A percentile compares a stretch with the other conserved stretches of the same genome.
Conservation (phyloP, 2,113 vertebrate species). For the Nettapus auritus region DNA sequence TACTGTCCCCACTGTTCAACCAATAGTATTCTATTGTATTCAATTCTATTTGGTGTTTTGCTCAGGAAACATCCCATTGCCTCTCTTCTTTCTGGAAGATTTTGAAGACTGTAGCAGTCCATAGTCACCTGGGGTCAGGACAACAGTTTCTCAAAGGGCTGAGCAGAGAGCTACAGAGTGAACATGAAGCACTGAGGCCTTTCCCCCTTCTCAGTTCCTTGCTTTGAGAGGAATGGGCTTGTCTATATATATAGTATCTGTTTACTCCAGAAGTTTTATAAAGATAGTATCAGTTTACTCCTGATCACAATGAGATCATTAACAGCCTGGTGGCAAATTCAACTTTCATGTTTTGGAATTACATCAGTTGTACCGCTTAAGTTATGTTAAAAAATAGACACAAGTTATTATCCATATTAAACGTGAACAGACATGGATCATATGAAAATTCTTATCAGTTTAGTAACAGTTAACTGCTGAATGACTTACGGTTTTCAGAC, state of each 20-base stretch:
- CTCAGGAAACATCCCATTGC: neutral
- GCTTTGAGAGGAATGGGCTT: neutral
- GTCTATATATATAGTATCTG: neutral
- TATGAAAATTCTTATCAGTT: neutral
- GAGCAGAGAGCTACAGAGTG: neutral
- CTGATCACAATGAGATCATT: neutral
- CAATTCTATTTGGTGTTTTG: neutral
- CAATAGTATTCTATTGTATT: too few species aligned
- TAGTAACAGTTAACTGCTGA: neutral
- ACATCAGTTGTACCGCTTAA: neutral
- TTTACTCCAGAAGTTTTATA: neutral
- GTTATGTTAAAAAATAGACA: neutral
- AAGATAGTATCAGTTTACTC: neutral
- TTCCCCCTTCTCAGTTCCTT: neutral
- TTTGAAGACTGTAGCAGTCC: neutral
- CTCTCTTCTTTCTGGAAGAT: neutral
- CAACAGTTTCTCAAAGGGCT: neutral
- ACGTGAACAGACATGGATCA: neutral
- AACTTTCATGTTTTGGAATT: neutral
- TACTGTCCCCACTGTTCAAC: neutral
- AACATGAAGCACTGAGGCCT: neutral
- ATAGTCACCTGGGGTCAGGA: neutral
- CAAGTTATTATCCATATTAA: neutral
- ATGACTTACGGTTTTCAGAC: slow-evolving; percentile 16
- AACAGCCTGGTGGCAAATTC: neutral